Percentiles rank a stretch among this genome's conserved stretches.
Conservation (phyloP, 2,888 invertebrate species). For the Parasteatoda lunata region DNA sequence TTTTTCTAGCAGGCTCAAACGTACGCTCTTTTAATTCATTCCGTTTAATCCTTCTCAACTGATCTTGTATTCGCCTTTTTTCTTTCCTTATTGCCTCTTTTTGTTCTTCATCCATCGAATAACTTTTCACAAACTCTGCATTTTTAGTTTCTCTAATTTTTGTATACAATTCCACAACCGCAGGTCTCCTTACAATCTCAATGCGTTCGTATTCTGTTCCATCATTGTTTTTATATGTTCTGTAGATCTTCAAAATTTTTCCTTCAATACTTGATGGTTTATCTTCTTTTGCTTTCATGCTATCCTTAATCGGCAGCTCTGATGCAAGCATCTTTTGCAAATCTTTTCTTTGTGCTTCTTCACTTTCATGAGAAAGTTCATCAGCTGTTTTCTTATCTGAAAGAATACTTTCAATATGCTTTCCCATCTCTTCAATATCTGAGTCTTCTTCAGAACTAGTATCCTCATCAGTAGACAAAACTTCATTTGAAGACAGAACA, state of each 20-base stretch:
- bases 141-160: slow-evolving; percentile 96
- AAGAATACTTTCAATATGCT: slow-evolving; percentile 97
- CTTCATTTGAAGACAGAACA: slow-evolving; percentile 91
- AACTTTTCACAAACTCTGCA: slow-evolving; percentile 81
- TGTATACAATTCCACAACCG: slow-evolving; percentile 96
- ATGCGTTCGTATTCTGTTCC: slow-evolving; percentile 92
- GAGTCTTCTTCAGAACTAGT: slow-evolving; percentile 94
- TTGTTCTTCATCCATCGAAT: slow-evolving; percentile 91
- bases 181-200: slow-evolving; percentile 92
- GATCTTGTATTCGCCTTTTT: slow-evolving; percentile 95
- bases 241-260: slow-evolving; percentile 85
- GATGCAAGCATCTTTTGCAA: slow-evolving; percentile 91
- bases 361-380: slow-evolving; percentile 90
- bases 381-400: slow-evolving; percentile 96
- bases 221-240: slow-evolving; percentile 88
- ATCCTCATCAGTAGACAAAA: slow-evolving; percentile 95
- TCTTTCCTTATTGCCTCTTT: slow-evolving; percentile 99
- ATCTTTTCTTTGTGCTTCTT: slow-evolving; percentile 96
- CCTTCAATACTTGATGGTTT: slow-evolving; percentile 12
- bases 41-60: slow-evolving; percentile 92
- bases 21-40: slow-evolving; percentile 83
- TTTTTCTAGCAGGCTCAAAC: slow-evolving; percentile 43
- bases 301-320: slow-evolving; percentile 71
- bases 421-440: slow-evolving; percentile 97
- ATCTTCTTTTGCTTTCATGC: slow-evolving; percentile 36